Conservation (phyloP, 1,140 invertebrate genomes). For the Drosophila orena region DNA sequence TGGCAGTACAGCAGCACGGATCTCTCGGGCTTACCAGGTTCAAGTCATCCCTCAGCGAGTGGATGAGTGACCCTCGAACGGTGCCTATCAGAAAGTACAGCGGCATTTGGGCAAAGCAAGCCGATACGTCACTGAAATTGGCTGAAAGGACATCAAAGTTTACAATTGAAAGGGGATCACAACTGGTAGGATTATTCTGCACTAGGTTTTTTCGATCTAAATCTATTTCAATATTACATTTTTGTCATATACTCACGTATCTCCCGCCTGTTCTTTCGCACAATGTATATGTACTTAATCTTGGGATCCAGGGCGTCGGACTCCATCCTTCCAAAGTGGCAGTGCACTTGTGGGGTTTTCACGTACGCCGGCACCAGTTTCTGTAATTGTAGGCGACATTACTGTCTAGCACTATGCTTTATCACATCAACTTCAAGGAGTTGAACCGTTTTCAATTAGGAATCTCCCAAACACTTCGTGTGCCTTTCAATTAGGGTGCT, state of each 20-base stretch:
- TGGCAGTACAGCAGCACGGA: neutral
- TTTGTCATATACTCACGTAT: conserved; percentile 66
- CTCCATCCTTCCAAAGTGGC: conserved; percentile 88
- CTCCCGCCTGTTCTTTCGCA: conserved; percentile 88
- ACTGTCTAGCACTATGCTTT: neutral
- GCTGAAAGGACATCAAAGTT: conserved; percentile 47
- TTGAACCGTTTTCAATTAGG: conserved; percentile 17
- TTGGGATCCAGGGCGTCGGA: conserved; percentile 85
- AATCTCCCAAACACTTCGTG: neutral
- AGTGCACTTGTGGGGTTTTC: conserved; percentile 88
- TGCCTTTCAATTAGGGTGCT: conserved; percentile 24
- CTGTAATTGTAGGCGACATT: conserved; percentile 39
- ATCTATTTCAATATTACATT: neutral
- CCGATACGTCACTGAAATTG: conserved; percentile 84
- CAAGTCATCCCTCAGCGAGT: conserved; percentile 85
- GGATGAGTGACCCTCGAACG: conserved; percentile 86
- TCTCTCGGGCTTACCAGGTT: conserved; percentile 74
- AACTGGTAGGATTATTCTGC: neutral
- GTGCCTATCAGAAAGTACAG: conserved; percentile 88
- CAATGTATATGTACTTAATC: conserved; percentile 88
- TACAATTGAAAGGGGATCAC: conserved; percentile 2
- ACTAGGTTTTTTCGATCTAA: too few species aligned
- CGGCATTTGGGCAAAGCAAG: conserved; percentile 87
- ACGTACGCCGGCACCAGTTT: conserved; percentile 84
- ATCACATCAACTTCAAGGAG: neutral